Evolutionary conservation across 1,140 invertebrate genomes (phyloP), one percentile per base, ranked within the genome.

Genomic region (Aporrectodea caliginosa): DNA sequence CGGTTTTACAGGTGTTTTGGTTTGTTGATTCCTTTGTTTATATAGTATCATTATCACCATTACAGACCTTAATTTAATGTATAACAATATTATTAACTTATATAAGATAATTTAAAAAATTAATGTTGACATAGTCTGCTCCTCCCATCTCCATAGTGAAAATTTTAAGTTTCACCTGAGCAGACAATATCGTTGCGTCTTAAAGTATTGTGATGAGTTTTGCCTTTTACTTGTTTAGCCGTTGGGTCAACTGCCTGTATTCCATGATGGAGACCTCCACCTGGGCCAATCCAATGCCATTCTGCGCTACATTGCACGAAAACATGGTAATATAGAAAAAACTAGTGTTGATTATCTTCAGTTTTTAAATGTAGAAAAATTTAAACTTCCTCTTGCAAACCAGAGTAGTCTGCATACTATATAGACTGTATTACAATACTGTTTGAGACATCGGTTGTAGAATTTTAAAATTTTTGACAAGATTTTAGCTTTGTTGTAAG

Each of bases 271-370:
- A 16, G 83, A 85, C 68, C 30, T 76, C 2, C 69, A 82, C 58
- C 30, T 88, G n/a, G 85, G 84, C 0, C 87, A 88, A 81, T 86
- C 85, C 2, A 86, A 85, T 81, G 82, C 86, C 35, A 88, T 88
- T 72, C 79, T 88, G 12, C 81, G 86, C 73, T 83, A 88, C 80
- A 79, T 88, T 0, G 87, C 74, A 0, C 81, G 85, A 70, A 84
- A 85, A 80, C 81, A 84, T 78, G 84, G 84, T 84, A 79, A 81
- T 80, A 12, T 12, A 58, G 6, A 12, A 12, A 12, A 58, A 58
- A 58, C 43, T 6, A 6, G 43, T 22, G 43, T n/a, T n/a, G n/a
- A n/a, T n/a, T n/a, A n/a, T n/a, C n/a, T n/a, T n/a, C n/a, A 58
- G 6, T 6, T 58, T 58, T 58, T 6, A 58, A 22, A 12, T 58